Conservation (phyloP, 2,888 invertebrate genomes). For the Camponotus fellah region DNA sequence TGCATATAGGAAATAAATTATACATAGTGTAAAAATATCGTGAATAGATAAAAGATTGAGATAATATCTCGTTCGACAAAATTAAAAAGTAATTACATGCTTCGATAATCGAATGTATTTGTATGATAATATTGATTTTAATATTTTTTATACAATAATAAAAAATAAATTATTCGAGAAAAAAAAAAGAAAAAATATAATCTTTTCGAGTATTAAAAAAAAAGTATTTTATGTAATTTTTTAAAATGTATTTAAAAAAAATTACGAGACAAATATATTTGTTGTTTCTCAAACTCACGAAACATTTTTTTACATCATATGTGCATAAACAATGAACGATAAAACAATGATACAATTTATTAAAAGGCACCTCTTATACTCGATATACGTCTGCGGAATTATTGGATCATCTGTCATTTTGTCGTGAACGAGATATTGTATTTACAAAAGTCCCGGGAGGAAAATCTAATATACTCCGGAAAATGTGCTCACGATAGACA, state of each 20-base stretch:
- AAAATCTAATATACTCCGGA: slow-evolving; percentile 49
- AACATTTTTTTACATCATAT: background rate
- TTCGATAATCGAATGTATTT: background rate
- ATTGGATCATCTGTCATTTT: slow-evolving; percentile 45
- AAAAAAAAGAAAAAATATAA: background rate
- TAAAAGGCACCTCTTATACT: slow-evolving; percentile 12
- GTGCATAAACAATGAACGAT: background rate
- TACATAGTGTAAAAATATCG: background rate
- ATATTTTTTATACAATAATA: background rate
- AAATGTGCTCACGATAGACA: slow-evolving; percentile 43
- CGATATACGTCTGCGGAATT: slow-evolving; percentile 20
- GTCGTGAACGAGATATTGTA: slow-evolving; percentile 48
- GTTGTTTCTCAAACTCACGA: background rate
- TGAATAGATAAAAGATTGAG: background rate
- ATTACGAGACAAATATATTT: background rate
- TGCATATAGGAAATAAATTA: background rate
- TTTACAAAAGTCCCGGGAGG: slow-evolving; percentile 44
- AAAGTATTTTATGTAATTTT: background rate
- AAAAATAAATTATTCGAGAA: background rate
- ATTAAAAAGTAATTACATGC: background rate
- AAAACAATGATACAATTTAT: slow-evolving; percentile 18
- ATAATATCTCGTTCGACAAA: background rate
- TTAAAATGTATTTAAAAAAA: too few species aligned
- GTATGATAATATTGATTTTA: background rate
- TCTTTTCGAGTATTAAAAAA: background rate